Percentiles rank a stretch among this genome's conserved stretches.
Conservation (phyloP, 2,888 invertebrate species). For the Drosophila setosimentum region DNA sequence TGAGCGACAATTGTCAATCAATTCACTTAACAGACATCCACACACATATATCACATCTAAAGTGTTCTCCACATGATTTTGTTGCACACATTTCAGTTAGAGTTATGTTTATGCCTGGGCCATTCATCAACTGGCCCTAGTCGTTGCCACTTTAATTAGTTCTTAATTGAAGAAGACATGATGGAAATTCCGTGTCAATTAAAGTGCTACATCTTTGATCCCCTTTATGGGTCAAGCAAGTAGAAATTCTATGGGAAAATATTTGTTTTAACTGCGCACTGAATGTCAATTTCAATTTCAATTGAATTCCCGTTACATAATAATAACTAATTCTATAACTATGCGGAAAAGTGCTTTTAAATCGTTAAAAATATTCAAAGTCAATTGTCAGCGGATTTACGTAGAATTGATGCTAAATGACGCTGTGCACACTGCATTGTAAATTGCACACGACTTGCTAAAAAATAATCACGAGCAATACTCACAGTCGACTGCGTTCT, state of each 20-base stretch:
- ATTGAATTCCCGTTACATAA: slow-evolving; percentile 14
- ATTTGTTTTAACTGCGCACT: slow-evolving; percentile 37
- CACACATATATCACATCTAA: background rate
- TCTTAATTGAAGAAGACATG: slow-evolving; percentile 40
- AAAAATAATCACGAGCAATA: background rate
- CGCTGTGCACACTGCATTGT: slow-evolving; percentile 34
- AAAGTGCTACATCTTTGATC: slow-evolving; percentile 31
- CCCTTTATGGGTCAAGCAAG: slow-evolving; percentile 31
- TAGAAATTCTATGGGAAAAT: slow-evolving; percentile 42
- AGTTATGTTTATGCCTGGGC: slow-evolving; percentile 46
- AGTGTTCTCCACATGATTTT: slow-evolving; percentile 20
- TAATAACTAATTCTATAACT: slow-evolving; percentile 14
- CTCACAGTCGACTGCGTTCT: background rate
- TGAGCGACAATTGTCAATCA: slow-evolving; percentile 42
- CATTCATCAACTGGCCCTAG: slow-evolving; percentile 27
- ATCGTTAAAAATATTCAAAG: slow-evolving; percentile 37
- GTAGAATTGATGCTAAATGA: slow-evolving; percentile 41
- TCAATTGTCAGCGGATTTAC: slow-evolving; percentile 47
- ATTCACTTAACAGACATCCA: slow-evolving; percentile 18
- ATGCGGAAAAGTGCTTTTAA: slow-evolving; percentile 51
- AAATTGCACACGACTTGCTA: slow-evolving; percentile 13
- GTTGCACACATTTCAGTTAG: slow-evolving; percentile 44
- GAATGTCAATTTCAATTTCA: slow-evolving; percentile 48
- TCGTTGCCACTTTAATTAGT: slow-evolving; percentile 26
- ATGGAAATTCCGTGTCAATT: slow-evolving; percentile 52